Percentiles rank a stretch among this genome's conserved stretches.
phyloP scores from a whole-genome alignment of 92 coral and sea anemone species.

The Siderastrea siderea region DNA sequence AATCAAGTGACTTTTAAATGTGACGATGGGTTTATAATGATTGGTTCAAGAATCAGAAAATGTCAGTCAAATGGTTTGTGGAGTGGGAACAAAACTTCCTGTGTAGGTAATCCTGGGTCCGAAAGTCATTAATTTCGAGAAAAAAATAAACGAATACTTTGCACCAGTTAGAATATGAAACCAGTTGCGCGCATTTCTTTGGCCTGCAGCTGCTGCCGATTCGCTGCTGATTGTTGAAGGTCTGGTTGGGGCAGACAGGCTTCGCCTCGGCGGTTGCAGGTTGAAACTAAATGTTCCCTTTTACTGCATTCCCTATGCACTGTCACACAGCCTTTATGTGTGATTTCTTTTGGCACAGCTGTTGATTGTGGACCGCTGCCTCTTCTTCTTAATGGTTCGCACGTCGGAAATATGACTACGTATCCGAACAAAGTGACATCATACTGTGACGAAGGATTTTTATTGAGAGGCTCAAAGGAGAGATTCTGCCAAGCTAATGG shows the following conservation, averaged over 20 bases:
- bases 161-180: too few relatives aligned
- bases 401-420: constrained; percentile 35
- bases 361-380: constrained; percentile 55
- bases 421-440: constrained; percentile 46
- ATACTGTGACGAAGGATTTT: constrained; percentile 58
- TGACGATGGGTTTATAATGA: constrained; percentile 74
- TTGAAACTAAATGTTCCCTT: too few relatives aligned
- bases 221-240: too few relatives aligned
- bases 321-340: not conserved
- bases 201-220: too few relatives aligned
- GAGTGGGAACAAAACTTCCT: constrained; percentile 69
- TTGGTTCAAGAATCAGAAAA: constrained; percentile 66
- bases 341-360: constrained; percentile 8
- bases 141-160: too few relatives aligned
- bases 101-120: constrained; percentile 45
- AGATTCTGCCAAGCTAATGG: constrained; percentile 57
- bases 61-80: constrained; percentile 83
- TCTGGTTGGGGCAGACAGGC: too few relatives aligned
- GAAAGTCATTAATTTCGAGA: too few relatives aligned
- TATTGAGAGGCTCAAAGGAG: constrained; percentile 53
- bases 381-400: constrained; percentile 58
- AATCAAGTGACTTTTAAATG: constrained; percentile 67
- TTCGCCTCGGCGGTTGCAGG: too few relatives aligned
- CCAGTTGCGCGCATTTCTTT: too few relatives aligned
- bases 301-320: too few relatives aligned